These are phyloP conservation scores for Trissolcus japonicus DNA, from an alignment of 2,888 invertebrate genomes.

Conservation along the genomic window DNA sequence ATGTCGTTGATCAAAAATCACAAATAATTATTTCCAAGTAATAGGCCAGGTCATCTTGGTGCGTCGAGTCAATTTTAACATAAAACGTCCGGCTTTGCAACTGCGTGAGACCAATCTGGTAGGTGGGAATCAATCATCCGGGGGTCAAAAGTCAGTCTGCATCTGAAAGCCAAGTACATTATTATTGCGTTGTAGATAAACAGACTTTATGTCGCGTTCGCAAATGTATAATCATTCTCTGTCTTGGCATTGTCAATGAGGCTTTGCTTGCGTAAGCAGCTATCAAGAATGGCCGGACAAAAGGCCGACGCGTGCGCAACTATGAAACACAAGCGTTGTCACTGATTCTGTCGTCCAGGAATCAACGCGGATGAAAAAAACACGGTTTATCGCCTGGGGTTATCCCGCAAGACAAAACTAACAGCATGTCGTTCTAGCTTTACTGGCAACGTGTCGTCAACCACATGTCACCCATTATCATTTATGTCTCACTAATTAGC, in stretches of 20 bases:
- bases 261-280: conserved; percentile 34
- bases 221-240: conserved; percentile 36
- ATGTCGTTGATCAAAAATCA: neutral
- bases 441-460: conserved; percentile 64
- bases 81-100: neutral
- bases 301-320: conserved; percentile 43
- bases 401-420: conserved; percentile 75
- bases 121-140: conserved; percentile 34
- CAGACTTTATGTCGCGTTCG: conserved; percentile 33
- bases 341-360: conserved; percentile 46
- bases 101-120: conserved; percentile 3
- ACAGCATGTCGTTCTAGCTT: conserved; percentile 69
- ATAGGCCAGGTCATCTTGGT: conserved; percentile 12
- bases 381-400: conserved; percentile 72
- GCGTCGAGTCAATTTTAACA: conserved; percentile 16
- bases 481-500: conserved; percentile 75
- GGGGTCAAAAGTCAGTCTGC: conserved; percentile 43
- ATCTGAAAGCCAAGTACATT: conserved; percentile 23
- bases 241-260: conserved; percentile 48
- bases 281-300: conserved; percentile 46
- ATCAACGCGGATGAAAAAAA: conserved; percentile 37
- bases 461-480: conserved; percentile 74
- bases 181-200: conserved; percentile 43
- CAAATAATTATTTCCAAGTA: conserved; percentile 16
- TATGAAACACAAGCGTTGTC: conserved; percentile 48